Base-by-base conservation (phyloP, 2,888 invertebrate species). In the Noctua comes region DNA sequence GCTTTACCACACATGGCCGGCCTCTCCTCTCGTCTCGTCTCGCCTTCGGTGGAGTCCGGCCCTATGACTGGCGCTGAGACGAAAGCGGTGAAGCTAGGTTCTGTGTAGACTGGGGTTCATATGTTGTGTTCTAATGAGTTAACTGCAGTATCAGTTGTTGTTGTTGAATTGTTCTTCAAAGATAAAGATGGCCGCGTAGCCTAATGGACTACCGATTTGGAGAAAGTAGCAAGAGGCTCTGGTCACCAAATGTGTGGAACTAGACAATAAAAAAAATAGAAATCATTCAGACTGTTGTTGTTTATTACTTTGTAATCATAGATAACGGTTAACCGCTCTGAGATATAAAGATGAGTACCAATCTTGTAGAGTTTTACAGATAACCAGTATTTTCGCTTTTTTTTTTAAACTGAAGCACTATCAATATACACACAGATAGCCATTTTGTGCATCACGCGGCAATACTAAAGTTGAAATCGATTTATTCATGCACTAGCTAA, bases 81-180 rank as follows among this genome's bases (percentile, higher is more conserved):
- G 72, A 74, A 73, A 85, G 80, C 72, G 40, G 72, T 59, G 40
- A 40, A 74, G 40, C 16, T 40, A 72, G n/a, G 54, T 65, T 36
- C 40, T n/a, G 3, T 10, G 31, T 16, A 71, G 11, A 31, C 43
- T 31, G 18, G 27, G 31, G 6, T 27, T 51, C 18, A 54, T 64
- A 74, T 46, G 10, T 57, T 66, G 36, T 62, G n/a, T 36, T 31
- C 7, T 65, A 54, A 54, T 54, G 24, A 54, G 3, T 54, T 24
- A 54, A 21, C 69, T 10, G 13, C 21, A 68, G 21, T 5, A 21
- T 36, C 36, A 11, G 65, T 46, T 46, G 16, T 46, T 46, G 13
- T 46, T 46, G 46, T 46, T 16, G 46, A 59, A 59, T 16, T 62
- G 8, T 62, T 62, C 27, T 31, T 31, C 18, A 31, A 31, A 62